Evolutionary conservation across 2,888 invertebrate species (phyloP).

Genomic region (Hydroisotoma schaefferi): DNA sequence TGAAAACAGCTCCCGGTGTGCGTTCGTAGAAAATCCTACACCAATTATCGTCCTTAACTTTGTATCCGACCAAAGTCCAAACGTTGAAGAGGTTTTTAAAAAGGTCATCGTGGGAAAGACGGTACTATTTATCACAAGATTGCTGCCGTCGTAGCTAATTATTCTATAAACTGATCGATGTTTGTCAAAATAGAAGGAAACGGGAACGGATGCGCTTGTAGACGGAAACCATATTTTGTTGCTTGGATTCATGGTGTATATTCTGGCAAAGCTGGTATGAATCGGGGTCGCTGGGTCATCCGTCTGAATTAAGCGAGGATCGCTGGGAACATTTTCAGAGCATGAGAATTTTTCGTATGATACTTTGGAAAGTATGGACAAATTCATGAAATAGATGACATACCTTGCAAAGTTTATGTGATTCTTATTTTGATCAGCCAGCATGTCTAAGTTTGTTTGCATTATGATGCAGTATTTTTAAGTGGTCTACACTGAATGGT

Average conservation of each 20-base stretch:
- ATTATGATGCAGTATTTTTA: too few relatives aligned
- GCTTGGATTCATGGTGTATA: conserved; percentile 28
- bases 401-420: too few relatives aligned
- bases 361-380: too few relatives aligned
- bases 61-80: conserved; percentile 31
- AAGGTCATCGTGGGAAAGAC: conserved; percentile 25
- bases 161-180: conserved; percentile 33
- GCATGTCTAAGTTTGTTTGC: too few relatives aligned
- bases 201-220: conserved; percentile 20
- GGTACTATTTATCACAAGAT: conserved; percentile 25
- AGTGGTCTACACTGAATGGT: too few relatives aligned
- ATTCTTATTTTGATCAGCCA: too few relatives aligned
- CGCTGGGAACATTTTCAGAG: not conserved
- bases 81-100: conserved; percentile 24
- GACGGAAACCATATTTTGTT: conserved; percentile 28
- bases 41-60: conserved; percentile 30
- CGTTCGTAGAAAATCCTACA: conserved; percentile 20
- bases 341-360: too few relatives aligned
- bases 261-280: conserved; percentile 27
- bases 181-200: conserved; percentile 33
- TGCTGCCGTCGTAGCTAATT: conserved; percentile 23
- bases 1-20: conserved; percentile 4
- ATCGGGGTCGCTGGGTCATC: conserved; percentile 30
- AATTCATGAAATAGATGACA: too few relatives aligned
- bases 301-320: not conserved